Base-by-base conservation (phyloP, 1,140 invertebrate genomes). In the Theocolax elegans region DNA sequence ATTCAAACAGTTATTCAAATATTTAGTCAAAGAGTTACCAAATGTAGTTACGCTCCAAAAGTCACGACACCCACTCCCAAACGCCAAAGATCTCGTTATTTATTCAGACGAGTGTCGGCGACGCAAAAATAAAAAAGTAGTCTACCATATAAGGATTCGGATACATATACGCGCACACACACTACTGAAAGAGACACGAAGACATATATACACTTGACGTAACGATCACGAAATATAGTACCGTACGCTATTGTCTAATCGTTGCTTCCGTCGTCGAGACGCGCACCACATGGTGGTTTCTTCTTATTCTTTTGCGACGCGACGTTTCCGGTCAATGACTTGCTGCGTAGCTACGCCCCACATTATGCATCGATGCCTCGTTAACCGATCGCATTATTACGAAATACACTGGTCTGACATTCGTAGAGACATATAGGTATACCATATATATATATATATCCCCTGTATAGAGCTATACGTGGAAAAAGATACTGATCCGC, bases 191-290 rank as follows among this genome's bases (percentile, higher is more conserved):
- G 49, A 51, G 15, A 25, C 2, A n/a, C 3, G 3, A 44, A 13
- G 15, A 44, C 27, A 19, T n/a, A 17, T 9, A 21, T 9, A n/a
- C 42, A 56, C 7, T 67, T 67, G 54, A 59, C 42, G 65, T 59
- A 59, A 49, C 65, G 19, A 59, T 67, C 54, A 67, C 65, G 65
- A 68, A 68, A 60, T 17, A 46, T 7, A 25, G 40, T 63, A 62
- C 67, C 67, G 67, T 69, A 35, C 2, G 17, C 46, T 53, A 69
- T 63, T 69, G 67, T 63, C 67, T 63, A 63, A 69, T 56, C 59
- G 25, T 60, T 19, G 12, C 31, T 68, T 68, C 44, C 54, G 67
- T 15, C 1, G 29, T 23, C 25, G 40, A 10, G n/a, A 29, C 27
- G 51, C 40, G 42, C 35, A n/a, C n/a, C n/a, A n/a, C n/a, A 42